A percentile compares a stretch with the other conserved stretches of the same genome.
phyloP scores from a whole-genome alignment of 2,113 vertebrate genomes.

The Cervus canadensis region DNA sequence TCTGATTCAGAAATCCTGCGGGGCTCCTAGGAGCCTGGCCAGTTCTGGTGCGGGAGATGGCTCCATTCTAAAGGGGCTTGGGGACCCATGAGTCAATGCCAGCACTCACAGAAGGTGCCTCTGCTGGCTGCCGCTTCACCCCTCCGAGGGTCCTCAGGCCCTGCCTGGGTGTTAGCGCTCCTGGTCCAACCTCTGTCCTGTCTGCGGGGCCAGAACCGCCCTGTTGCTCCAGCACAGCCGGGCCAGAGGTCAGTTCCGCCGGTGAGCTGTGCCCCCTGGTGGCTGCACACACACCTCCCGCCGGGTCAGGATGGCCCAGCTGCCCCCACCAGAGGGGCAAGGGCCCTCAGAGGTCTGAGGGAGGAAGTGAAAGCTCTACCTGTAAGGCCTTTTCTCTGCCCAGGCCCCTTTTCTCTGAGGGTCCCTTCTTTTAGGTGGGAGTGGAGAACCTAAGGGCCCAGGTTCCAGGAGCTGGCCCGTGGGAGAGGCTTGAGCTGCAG shows the following conservation, averaged over 20 bases:
- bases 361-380: not conserved
- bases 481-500: not conserved
- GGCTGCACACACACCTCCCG: not conserved
- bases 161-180: not conserved
- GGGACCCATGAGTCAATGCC: not conserved
- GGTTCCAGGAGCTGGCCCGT: not conserved
- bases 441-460: not conserved
- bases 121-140: not conserved
- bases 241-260: not conserved
- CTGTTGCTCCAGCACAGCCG: not conserved
- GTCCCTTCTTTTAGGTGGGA: not conserved
- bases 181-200: not conserved
- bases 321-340: accelerated
- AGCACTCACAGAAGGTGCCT: not conserved
- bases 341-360: not conserved
- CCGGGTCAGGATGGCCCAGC: no score
- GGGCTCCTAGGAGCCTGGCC: not conserved
- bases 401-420: not conserved
- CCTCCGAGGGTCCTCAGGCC: not conserved
- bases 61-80: not conserved
- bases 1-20: not conserved
- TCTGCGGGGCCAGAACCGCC: not conserved
- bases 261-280: constrained; percentile 51
- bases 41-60: not conserved
- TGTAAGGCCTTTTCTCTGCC: not conserved